Evolutionary conservation across 2,797 vertebrate species (phyloP).

Genomic region (Danio choprae): DNA sequence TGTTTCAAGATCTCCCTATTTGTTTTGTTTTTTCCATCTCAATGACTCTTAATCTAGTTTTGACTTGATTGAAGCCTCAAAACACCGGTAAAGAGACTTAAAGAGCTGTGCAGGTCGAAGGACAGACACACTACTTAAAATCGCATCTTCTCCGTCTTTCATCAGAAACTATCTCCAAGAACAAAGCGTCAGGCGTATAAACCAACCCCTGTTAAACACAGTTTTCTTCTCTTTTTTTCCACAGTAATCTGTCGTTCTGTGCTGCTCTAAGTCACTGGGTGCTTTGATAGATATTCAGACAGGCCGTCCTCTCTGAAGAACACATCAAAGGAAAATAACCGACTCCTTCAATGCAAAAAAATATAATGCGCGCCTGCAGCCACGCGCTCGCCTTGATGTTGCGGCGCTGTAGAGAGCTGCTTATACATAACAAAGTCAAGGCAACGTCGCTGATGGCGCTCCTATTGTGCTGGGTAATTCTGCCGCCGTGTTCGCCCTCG

Average conservation of each 20-base stretch:
- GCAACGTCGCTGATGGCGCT: conserved; percentile 76
- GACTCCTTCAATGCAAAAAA: conserved; percentile 76
- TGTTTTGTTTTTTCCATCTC: not conserved
- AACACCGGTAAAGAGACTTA: conserved; percentile 41
- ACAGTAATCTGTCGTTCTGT: conserved; percentile 76
- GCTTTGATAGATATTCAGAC: conserved; percentile 80
- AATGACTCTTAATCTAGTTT: conserved; percentile 48
- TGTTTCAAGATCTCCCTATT: conserved; percentile 3
- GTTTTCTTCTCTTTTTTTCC: conserved; percentile 57
- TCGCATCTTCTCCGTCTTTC: conserved; percentile 58
- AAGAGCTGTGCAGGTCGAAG: conserved; percentile 54
- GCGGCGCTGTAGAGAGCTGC: conserved; percentile 68
- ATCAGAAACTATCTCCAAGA: conserved; percentile 64
- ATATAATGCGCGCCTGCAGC: conserved; percentile 80
- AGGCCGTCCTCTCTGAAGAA: conserved; percentile 81
- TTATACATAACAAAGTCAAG: conserved; percentile 80
- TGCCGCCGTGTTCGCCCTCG: conserved; percentile 58
- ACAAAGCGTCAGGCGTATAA: conserved; percentile 55
- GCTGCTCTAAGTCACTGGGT: conserved; percentile 70
- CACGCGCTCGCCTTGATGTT: conserved; percentile 79
- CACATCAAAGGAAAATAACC: conserved; percentile 81
- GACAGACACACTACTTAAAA: conserved; percentile 52
- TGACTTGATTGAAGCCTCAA: conserved; percentile 53
- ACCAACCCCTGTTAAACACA: conserved; percentile 65
- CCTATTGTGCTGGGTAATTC: conserved; percentile 77